phyloP scores from a whole-genome alignment of 2,888 invertebrate species.

The Erebia epiphron region DNA sequence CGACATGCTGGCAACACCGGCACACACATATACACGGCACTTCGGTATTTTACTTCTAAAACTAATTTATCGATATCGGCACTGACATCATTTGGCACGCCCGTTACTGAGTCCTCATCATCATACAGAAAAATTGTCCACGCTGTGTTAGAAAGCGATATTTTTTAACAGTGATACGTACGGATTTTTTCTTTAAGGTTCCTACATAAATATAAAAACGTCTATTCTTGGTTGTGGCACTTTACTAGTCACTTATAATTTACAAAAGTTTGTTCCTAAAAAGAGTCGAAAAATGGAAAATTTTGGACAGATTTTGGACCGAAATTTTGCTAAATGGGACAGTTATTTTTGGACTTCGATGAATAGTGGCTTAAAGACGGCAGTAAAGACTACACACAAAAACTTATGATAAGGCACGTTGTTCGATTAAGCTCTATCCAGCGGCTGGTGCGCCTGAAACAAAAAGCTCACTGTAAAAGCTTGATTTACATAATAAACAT shows the following conservation, averaged over 20 bases:
- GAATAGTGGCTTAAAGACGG: constrained; percentile 29
- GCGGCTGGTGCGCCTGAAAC: constrained; percentile 62
- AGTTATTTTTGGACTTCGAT: constrained; percentile 36
- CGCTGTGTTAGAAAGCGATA: background rate
- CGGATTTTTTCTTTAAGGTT: background rate
- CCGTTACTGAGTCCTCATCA: constrained; percentile 1
- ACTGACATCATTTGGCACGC: constrained; percentile 31
- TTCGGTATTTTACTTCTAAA: constrained; percentile 28
- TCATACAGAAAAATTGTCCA: background rate
- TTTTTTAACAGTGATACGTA: background rate
- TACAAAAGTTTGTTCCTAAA: constrained; percentile 10
- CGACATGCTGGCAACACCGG: constrained; percentile 69
- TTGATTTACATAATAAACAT: too few relatives aligned
- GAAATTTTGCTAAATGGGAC: constrained; percentile 38
- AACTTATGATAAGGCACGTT: constrained; percentile 67
- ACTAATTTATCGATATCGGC: constrained; percentile 17
- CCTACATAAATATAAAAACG: background rate
- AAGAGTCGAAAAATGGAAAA: constrained; percentile 22
- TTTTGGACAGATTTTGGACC: constrained; percentile 44
- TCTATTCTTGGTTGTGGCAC: background rate
- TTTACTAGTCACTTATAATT: background rate
- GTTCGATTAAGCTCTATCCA: constrained; percentile 48
- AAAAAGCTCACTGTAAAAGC: constrained; percentile 37
- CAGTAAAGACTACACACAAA: constrained; percentile 42
- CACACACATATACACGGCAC: constrained; percentile 62